Conservation (phyloP, 2,797 vertebrate species). For the Falco peregrinus region DNA sequence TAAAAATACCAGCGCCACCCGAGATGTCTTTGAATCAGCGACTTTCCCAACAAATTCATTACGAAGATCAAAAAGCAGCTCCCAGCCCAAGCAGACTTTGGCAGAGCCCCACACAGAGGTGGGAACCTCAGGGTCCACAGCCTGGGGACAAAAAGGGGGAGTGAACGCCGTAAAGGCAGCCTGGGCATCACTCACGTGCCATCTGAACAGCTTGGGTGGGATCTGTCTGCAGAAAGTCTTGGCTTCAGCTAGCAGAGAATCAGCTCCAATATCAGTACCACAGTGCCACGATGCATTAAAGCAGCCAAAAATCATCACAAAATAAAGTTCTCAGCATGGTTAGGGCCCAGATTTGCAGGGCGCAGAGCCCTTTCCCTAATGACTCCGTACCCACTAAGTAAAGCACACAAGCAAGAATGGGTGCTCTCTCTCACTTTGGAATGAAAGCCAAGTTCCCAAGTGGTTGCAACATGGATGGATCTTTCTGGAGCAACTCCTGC, state of each 20-base stretch:
- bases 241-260: neutral
- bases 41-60: neutral
- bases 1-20: neutral
- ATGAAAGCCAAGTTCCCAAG: neutral
- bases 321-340: neutral
- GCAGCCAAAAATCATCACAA: neutral
- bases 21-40: neutral
- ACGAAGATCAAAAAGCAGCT: neutral
- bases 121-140: neutral
- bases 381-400: neutral
- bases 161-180: neutral
- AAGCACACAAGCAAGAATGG: neutral
- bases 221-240: neutral
- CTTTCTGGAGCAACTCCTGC: neutral
- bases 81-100: neutral
- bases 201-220: neutral
- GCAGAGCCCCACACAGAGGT: too few species aligned
- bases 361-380: neutral
- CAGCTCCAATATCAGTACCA: neutral
- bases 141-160: neutral
- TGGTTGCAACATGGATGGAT: neutral
- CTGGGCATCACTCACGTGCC: neutral
- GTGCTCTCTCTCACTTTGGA: neutral
- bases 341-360: neutral
- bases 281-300: neutral